Evolutionary conservation across 2,797 vertebrate genomes (phyloP).

Genomic region (Falco novaeseelandiae): DNA sequence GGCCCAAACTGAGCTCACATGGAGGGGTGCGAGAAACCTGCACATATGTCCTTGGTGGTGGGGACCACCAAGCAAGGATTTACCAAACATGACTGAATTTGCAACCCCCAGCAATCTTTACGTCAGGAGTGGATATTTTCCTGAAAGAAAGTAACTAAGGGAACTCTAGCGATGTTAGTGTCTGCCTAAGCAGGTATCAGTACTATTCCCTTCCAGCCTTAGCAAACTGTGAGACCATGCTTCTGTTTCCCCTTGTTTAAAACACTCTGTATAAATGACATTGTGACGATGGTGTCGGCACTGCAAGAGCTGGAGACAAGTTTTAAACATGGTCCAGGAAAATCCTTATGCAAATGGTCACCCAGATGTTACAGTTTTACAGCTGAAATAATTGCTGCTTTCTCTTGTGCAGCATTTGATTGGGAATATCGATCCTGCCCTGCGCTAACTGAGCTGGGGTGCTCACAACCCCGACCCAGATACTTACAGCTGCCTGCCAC

Average conservation of each 20-base stretch:
- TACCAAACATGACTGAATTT: not conserved
- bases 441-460: not conserved
- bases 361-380: not conserved
- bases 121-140: not conserved
- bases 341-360: not conserved
- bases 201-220: not conserved
- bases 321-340: not conserved
- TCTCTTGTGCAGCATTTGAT: not conserved
- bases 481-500: not conserved
- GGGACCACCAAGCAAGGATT: not conserved
- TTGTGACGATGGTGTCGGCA: accelerated
- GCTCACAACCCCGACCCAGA: accelerated
- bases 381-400: not conserved
- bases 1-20: not conserved
- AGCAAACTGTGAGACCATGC: not conserved
- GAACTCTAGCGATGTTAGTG: not conserved
- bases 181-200: not conserved
- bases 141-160: not conserved
- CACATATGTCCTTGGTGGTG: accelerated
- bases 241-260: not conserved
- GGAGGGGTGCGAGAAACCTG: not conserved
- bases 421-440: not conserved
- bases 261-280: not conserved
- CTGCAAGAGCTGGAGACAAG: not conserved
- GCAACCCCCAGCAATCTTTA: not conserved